phyloP scores from a whole-genome alignment of 2,797 vertebrate species.

The Australoheros facetus region DNA sequence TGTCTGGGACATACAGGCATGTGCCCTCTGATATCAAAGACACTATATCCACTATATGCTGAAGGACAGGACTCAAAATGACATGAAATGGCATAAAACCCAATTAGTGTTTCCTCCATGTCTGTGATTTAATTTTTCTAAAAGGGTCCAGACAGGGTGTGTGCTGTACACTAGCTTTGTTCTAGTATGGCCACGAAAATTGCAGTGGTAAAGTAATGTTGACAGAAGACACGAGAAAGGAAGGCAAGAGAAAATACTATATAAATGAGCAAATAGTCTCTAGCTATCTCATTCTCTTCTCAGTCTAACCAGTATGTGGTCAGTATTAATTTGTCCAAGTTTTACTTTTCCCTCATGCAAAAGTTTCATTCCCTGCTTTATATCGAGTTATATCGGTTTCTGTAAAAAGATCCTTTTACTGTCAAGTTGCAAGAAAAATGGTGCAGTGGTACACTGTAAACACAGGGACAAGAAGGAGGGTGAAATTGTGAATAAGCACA shows the following conservation, averaged over 20 bases:
- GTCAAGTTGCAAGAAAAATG: conserved; percentile 45
- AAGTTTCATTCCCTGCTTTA: conserved; percentile 59
- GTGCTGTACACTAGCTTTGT: conserved; percentile 15
- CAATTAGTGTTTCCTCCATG: conserved; percentile 70
- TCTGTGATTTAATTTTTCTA: conserved; percentile 65
- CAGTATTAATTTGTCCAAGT: conserved; percentile 24
- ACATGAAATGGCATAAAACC: conserved; percentile 70
- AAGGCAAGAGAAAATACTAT: neutral
- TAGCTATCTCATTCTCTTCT: conserved; percentile 2
- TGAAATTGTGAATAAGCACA: conserved; percentile 37
- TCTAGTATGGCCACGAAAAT: no score
- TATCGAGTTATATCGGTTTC: conserved; percentile 57
- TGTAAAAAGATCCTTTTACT: conserved; percentile 65
- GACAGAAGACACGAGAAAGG: neutral
- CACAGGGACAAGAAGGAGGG: conserved; percentile 33
- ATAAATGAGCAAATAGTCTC: neutral
- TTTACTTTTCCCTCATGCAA: neutral
- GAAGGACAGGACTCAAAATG: conserved; percentile 66
- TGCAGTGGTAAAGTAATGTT: neutral
- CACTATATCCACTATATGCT: conserved; percentile 28
- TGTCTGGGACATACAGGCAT: conserved; percentile 38
- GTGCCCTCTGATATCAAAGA: conserved; percentile 59
- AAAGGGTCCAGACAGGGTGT: conserved; percentile 36
- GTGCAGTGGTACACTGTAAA: conserved; percentile 38
- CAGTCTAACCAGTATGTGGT: conserved; percentile 10